phyloP scores from a whole-genome alignment of 37 sponge, comb jelly and placozoan genomes.

The Spongilla lacustris region DNA sequence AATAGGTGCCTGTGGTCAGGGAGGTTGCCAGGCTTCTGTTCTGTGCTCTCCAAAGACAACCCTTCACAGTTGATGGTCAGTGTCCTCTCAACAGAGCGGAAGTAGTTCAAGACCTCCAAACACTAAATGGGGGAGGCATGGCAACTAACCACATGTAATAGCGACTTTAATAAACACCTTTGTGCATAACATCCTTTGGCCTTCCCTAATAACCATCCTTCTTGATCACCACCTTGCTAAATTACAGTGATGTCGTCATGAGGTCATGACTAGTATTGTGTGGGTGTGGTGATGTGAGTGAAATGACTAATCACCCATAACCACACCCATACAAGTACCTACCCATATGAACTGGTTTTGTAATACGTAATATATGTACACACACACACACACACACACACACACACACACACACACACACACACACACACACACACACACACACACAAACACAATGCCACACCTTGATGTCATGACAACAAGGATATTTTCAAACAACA shows the following conservation, averaged over 20 bases:
- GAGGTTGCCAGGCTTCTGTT: constrained; percentile 11
- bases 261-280: too few species aligned
- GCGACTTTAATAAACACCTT: too few species aligned
- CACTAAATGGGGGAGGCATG: constrained; percentile 29
- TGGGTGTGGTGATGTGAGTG: too few species aligned
- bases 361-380: too few species aligned
- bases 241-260: too few species aligned
- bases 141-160: too few species aligned
- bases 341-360: too few species aligned
- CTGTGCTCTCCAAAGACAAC: constrained; percentile 35
- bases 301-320: neutral
- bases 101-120: constrained; percentile 76
- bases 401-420: neutral
- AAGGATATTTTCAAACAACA: too few species aligned
- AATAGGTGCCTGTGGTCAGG: constrained; percentile 59
- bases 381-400: too few species aligned
- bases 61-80: constrained; percentile 67
- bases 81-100: constrained; percentile 81
- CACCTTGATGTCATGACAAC: neutral
- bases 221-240: neutral
- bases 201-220: too few species aligned
- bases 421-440: neutral
- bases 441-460: neutral
- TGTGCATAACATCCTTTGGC: too few species aligned
- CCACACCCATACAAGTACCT: too few species aligned